Conservation (phyloP, 1,140 invertebrate genomes). For the Bombus cullumanus region DNA sequence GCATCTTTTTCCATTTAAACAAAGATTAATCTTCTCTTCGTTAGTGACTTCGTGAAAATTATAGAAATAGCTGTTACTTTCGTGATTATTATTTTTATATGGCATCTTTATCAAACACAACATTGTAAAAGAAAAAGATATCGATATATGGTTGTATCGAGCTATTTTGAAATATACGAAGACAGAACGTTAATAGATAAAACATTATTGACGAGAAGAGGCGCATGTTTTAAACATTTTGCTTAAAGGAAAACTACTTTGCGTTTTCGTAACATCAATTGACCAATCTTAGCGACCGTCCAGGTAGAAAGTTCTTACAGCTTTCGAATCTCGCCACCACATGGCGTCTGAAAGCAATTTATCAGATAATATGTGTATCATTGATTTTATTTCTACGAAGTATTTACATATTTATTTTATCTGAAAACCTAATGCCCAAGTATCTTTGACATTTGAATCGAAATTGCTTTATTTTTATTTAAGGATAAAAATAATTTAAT, state of each 20-base stretch:
- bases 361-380: background rate
- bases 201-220: background rate
- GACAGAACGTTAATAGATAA: background rate
- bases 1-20: too few relatives aligned
- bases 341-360: conserved; percentile 15
- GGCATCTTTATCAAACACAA: background rate
- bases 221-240: background rate
- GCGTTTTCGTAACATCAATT: background rate
- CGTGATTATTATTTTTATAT: background rate
- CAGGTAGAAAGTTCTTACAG: conserved; percentile 13
- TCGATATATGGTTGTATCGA: too few relatives aligned
- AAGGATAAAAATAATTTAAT: background rate
- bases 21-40: too few relatives aligned
- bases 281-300: conserved; percentile 11
- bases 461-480: background rate
- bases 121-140: background rate
- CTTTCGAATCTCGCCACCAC: conserved; percentile 13
- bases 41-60: too few relatives aligned
- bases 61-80: too few relatives aligned
- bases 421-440: too few relatives aligned
- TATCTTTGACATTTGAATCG: too few relatives aligned
- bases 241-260: background rate
- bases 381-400: background rate
- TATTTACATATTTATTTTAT: background rate
- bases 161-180: background rate